Conservation (phyloP, 2,888 invertebrate genomes). For the Euspilapteryx auroguttella region DNA sequence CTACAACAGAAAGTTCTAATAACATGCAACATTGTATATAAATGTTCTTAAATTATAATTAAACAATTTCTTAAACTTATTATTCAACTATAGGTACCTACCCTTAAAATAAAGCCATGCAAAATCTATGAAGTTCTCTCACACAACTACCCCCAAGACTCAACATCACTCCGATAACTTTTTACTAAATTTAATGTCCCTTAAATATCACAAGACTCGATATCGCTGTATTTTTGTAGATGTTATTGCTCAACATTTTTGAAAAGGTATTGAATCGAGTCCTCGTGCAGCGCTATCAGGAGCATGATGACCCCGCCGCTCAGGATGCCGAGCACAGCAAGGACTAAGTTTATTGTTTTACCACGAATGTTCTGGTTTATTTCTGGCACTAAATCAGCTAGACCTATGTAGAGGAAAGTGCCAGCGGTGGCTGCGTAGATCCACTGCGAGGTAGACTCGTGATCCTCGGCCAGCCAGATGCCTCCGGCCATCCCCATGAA, state of each 20-base stretch:
- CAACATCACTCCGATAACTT: too few relatives aligned
- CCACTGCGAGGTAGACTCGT: slow-evolving; percentile 71
- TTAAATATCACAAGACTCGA: too few relatives aligned
- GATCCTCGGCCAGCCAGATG: slow-evolving; percentile 68
- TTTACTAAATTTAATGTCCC: too few relatives aligned
- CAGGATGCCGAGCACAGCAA: slow-evolving; percentile 69
- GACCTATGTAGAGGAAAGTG: slow-evolving; percentile 78
- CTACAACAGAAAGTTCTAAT: too few relatives aligned
- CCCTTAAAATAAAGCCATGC: too few relatives aligned
- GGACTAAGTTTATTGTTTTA: slow-evolving; percentile 53
- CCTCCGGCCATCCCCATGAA: slow-evolving; percentile 77
- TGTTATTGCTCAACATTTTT: slow-evolving; percentile 45
- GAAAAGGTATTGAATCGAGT: slow-evolving; percentile 53
- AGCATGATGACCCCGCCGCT: slow-evolving; percentile 74
- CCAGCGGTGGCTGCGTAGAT: slow-evolving; percentile 80
- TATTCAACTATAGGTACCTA: too few relatives aligned
- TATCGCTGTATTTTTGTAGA: too few relatives aligned
- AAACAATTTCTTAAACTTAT: too few relatives aligned
- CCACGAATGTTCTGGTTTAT: slow-evolving; percentile 56
- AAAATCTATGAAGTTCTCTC: too few relatives aligned
- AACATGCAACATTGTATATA: too few relatives aligned
- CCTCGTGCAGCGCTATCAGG: slow-evolving; percentile 72
- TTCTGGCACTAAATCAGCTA: slow-evolving; percentile 76
- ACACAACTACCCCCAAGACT: too few relatives aligned
- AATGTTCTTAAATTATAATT: too few relatives aligned